Conservation (phyloP, 1,140 invertebrate species). For the Heliconius hermathena region DNA sequence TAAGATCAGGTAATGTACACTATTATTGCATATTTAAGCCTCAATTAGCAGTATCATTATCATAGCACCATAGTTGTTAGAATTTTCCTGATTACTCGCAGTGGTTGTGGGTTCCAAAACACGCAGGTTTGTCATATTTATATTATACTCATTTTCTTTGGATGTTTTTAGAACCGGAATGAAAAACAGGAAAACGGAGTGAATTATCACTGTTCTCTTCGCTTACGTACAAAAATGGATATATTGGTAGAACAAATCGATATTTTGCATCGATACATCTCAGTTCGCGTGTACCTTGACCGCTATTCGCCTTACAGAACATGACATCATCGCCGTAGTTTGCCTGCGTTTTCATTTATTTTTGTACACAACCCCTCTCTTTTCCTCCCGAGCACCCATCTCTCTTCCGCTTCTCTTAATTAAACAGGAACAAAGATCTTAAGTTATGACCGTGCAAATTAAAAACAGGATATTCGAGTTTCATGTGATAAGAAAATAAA, state of each 20-base stretch:
- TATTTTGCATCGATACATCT: slow-evolving; percentile 54
- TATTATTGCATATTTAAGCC: slow-evolving; percentile 7
- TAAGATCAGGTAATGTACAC: slow-evolving; percentile 7
- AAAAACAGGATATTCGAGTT: slow-evolving; percentile 35
- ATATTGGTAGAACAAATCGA: slow-evolving; percentile 32
- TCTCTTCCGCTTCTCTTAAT: slow-evolving; percentile 34
- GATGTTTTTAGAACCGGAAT: too few species aligned
- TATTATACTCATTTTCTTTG: too few species aligned
- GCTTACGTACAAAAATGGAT: background rate
- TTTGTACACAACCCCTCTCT: slow-evolving; percentile 61
- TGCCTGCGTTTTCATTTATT: slow-evolving; percentile 68
- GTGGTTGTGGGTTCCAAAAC: background rate
- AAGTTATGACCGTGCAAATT: slow-evolving; percentile 37
- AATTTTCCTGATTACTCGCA: background rate
- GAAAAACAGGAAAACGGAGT: too few species aligned
- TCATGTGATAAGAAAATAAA: slow-evolving; percentile 9
- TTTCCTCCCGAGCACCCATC: slow-evolving; percentile 37
- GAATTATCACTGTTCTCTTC: too few species aligned
- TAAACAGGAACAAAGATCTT: slow-evolving; percentile 41
- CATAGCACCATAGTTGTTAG: background rate
- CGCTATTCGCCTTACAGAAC: slow-evolving; percentile 61
- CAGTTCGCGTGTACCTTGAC: slow-evolving; percentile 62
- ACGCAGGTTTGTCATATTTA: too few species aligned
- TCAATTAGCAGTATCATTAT: background rate
- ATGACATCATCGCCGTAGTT: slow-evolving; percentile 67